phyloP scores from a whole-genome alignment of 2,888 invertebrate genomes.

The Gasteruption jaculator region DNA sequence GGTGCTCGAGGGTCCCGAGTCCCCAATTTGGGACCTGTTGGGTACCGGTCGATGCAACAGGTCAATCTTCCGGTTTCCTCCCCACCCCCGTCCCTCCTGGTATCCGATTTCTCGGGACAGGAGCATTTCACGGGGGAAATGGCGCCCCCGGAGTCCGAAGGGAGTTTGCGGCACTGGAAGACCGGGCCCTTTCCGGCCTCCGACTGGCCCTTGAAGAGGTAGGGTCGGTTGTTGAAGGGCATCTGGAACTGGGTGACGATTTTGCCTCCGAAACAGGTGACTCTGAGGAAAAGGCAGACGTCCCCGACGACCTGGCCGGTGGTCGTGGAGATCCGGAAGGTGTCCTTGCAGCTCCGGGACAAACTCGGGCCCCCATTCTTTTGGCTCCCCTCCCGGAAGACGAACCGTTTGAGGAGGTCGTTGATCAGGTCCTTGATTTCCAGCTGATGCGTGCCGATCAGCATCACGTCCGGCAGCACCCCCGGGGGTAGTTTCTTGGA shows the following conservation, averaged over 20 bases:
- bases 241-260: slow-evolving; percentile 66
- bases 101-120: slow-evolving; percentile 11
- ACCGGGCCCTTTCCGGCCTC: slow-evolving; percentile 33
- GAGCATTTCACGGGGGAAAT: slow-evolving; percentile 18
- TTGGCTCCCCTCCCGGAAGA: slow-evolving; percentile 29
- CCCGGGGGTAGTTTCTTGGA: slow-evolving; percentile 61
- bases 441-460: slow-evolving; percentile 58
- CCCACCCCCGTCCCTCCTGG: slow-evolving; percentile 17
- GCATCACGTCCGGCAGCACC: slow-evolving; percentile 61
- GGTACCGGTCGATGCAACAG: too few relatives aligned
- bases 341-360: slow-evolving; percentile 53
- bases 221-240: slow-evolving; percentile 38
- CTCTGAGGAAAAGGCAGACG: slow-evolving; percentile 60
- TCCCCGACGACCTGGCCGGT: slow-evolving; percentile 57
- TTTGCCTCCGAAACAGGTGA: slow-evolving; percentile 63
- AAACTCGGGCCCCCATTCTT: slow-evolving; percentile 24
- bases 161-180: slow-evolving; percentile 39
- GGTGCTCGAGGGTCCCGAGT: too few relatives aligned
- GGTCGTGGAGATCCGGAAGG: slow-evolving; percentile 56
- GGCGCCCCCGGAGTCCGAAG: slow-evolving; percentile 20
- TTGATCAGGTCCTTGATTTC: slow-evolving; percentile 61
- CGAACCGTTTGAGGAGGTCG: slow-evolving; percentile 53
- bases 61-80: slow-evolving; percentile 12
- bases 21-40: too few relatives aligned
- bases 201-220: slow-evolving; percentile 38